Percentiles rank a stretch among this genome's conserved stretches.
These are phyloP conservation scores for Coecobrya sp. DNA, from an alignment of 2,888 invertebrate genomes.

Conservation along the genomic window DNA sequence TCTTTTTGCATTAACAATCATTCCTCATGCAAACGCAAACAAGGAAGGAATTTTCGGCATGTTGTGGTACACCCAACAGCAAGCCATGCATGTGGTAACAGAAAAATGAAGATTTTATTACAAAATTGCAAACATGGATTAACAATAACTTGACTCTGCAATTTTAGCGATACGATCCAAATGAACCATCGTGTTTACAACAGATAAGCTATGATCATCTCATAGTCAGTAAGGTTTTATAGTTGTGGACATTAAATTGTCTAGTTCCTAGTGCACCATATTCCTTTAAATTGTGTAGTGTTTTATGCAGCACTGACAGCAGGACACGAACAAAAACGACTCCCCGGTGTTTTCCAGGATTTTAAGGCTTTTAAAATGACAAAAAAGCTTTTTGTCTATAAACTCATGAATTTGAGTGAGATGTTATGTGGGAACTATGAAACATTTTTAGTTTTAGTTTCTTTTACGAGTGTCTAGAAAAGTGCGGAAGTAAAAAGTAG, in stretches of 20 bases:
- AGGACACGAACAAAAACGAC: neutral
- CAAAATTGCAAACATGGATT: conserved; percentile 29
- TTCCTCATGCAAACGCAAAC: conserved; percentile 6
- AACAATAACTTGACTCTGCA: conserved; percentile 1
- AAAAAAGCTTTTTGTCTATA: neutral
- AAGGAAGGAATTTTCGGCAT: conserved; percentile 42
- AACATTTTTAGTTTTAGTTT: too few species aligned
- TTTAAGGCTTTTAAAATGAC: neutral
- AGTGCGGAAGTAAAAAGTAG: conserved; percentile 57
- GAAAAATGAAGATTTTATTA: neutral
- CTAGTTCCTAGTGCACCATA: too few species aligned
- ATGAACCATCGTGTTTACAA: neutral
- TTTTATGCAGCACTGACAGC: neutral
- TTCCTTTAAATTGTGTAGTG: neutral
- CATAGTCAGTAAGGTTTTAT: too few species aligned
- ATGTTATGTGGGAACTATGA: neutral
- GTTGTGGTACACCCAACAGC: neutral
- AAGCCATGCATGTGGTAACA: neutral
- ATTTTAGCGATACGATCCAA: neutral
- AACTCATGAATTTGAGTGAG: neutral
- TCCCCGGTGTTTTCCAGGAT: neutral
- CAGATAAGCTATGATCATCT: too few species aligned
- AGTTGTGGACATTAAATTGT: too few species aligned
- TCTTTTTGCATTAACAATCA: conserved; percentile 5
- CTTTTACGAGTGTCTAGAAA: neutral